Evolutionary conservation across 2,888 invertebrate species (phyloP).

Genomic region (Oxyscelio sp.): DNA sequence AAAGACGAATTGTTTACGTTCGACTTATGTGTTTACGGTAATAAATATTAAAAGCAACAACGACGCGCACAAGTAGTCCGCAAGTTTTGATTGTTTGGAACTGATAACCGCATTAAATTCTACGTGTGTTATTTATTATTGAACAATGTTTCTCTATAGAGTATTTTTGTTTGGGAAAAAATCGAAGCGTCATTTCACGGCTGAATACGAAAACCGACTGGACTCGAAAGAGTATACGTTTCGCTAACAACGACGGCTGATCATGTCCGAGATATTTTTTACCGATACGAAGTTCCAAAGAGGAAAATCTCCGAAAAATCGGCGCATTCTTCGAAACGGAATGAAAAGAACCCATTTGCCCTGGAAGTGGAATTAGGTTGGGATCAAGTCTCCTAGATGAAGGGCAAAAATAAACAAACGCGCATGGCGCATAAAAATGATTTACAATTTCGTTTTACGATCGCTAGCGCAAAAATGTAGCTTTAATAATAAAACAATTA

Average conservation of each 20-base stretch:
- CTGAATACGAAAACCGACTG: slow-evolving; percentile 10
- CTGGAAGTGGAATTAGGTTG: slow-evolving; percentile 38
- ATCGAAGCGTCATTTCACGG: slow-evolving; percentile 36
- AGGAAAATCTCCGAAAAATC: slow-evolving; percentile 45
- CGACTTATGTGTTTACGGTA: slow-evolving; percentile 3
- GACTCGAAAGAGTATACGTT: slow-evolving; percentile 22
- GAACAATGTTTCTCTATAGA: not conserved
- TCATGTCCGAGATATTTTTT: slow-evolving; percentile 54
- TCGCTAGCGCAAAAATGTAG: slow-evolving; percentile 11
- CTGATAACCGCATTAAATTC: not conserved
- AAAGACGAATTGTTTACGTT: slow-evolving; percentile 11
- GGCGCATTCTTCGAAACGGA: slow-evolving; percentile 24
- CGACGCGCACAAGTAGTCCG: not conserved
- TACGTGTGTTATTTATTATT: not conserved
- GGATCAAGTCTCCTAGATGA: slow-evolving; percentile 17
- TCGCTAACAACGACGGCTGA: slow-evolving; percentile 18
- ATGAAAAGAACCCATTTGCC: slow-evolving; percentile 36
- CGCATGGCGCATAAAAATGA: slow-evolving; percentile 10
- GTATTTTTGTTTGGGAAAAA: not conserved
- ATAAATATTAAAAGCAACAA: slow-evolving; percentile 10
- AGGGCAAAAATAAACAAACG: slow-evolving; percentile 36
- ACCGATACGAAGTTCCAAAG: slow-evolving; percentile 19
- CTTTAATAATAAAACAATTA: too few species aligned
- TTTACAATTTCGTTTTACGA: slow-evolving; percentile 11
- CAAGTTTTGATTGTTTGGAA: slow-evolving; percentile 2